Evolutionary conservation across 2,888 invertebrate species (phyloP).

Genomic region (Empis livida): DNA sequence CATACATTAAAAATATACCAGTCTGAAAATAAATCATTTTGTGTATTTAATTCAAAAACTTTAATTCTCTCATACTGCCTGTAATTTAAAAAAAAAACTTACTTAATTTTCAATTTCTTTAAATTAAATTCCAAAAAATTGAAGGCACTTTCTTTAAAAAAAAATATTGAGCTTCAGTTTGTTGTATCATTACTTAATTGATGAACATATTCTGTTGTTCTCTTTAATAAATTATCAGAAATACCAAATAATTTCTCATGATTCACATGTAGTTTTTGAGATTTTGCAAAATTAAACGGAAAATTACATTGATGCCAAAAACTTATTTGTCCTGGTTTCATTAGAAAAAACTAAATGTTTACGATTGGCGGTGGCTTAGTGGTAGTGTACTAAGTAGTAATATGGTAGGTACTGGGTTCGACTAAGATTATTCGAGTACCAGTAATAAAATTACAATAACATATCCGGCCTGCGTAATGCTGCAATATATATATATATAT

Average conservation of each 20-base stretch:
- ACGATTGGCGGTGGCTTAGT: too few relatives aligned
- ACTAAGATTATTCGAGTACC: too few relatives aligned
- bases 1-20: too few relatives aligned
- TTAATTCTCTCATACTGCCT: too few relatives aligned
- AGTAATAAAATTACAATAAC: too few relatives aligned
- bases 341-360: neutral
- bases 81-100: too few relatives aligned
- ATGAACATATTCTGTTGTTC: constrained; percentile 54
- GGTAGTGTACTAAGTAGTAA: too few relatives aligned
- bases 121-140: constrained; percentile 52
- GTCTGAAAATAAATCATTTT: too few relatives aligned
- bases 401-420: too few relatives aligned
- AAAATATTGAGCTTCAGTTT: constrained; percentile 81
- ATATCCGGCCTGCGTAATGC: too few relatives aligned
- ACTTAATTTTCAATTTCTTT: constrained; percentile 45
- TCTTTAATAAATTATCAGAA: constrained; percentile 42
- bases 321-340: constrained; percentile 35
- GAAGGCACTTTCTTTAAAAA: constrained; percentile 57
- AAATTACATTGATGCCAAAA: constrained; percentile 54
- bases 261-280: constrained; percentile 38
- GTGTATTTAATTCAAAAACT: too few relatives aligned
- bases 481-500: too few relatives aligned
- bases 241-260: constrained; percentile 43
- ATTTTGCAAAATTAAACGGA: constrained; percentile 31
- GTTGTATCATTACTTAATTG: constrained; percentile 59